Evolutionary conservation across 2,113 vertebrate genomes (phyloP).

Genomic region (Cricetomys ansorgei): DNA sequence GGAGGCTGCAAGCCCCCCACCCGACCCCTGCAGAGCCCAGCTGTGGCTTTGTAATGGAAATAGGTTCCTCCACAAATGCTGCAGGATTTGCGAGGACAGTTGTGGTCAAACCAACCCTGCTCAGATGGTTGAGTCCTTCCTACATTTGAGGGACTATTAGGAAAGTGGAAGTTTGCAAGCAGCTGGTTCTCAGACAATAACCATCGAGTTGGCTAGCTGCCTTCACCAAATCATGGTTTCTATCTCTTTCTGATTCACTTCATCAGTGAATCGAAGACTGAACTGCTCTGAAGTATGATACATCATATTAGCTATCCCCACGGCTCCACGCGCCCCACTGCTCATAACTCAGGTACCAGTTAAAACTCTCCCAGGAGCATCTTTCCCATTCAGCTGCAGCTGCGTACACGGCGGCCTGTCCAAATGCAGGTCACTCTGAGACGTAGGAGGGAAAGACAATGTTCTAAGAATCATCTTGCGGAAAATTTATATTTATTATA

Average conservation of each 20-base stretch:
- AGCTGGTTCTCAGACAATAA: background rate
- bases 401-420: background rate
- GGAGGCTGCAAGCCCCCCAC: background rate
- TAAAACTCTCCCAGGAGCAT: background rate
- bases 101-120: background rate
- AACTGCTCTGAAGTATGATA: background rate
- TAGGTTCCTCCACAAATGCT: background rate
- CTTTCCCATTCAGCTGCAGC: slow-evolving; percentile 1
- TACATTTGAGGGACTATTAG: background rate
- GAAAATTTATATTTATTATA: background rate
- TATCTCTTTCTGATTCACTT: background rate
- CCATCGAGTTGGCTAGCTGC: slow-evolving; percentile 16
- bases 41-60: background rate
- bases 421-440: background rate
- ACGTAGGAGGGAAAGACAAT: background rate
- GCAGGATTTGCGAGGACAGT: background rate
- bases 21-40: background rate
- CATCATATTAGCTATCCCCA: background rate
- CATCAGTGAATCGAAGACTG: slow-evolving; percentile 24
- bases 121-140: slow-evolving; percentile 28
- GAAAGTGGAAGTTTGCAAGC: background rate
- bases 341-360: background rate
- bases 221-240: background rate
- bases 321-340: background rate
- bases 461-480: background rate